Conservation (phyloP, 2,113 vertebrate genomes). For the Petroica traversi region DNA sequence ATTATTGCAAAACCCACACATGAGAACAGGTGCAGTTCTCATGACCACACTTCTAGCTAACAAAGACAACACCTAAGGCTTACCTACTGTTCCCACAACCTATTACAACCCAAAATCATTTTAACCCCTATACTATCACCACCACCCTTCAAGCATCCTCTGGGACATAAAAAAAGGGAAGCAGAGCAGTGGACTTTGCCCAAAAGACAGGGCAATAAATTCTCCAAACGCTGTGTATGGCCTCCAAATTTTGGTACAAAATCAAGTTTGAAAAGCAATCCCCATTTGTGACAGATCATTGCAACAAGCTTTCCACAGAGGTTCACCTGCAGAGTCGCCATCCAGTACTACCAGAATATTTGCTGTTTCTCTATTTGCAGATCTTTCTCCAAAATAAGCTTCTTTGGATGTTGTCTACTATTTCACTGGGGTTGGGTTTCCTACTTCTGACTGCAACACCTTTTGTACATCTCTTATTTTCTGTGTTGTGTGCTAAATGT, state of each 20-base stretch:
- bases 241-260: background rate
- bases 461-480: background rate
- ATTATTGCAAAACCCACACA: too few relatives aligned
- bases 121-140: too few relatives aligned
- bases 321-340: background rate
- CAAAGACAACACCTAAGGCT: too few relatives aligned
- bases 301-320: background rate
- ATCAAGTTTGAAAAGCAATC: background rate
- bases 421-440: background rate
- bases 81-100: too few relatives aligned
- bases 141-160: background rate
- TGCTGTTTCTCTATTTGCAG: background rate
- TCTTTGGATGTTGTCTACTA: background rate
- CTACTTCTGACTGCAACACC: background rate
- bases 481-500: background rate
- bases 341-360: background rate
- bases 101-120: too few relatives aligned
- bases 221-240: background rate
- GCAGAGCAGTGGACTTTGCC: background rate
- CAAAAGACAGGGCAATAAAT: background rate
- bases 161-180: background rate
- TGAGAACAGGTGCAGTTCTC: too few relatives aligned
- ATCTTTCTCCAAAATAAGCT: background rate
- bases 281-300: background rate
- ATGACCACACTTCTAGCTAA: too few relatives aligned